Evolutionary conservation across 2,888 invertebrate species (phyloP), one percentile per base, ranked within the genome.

Genomic region (Trypoxylon attenuatum): DNA sequence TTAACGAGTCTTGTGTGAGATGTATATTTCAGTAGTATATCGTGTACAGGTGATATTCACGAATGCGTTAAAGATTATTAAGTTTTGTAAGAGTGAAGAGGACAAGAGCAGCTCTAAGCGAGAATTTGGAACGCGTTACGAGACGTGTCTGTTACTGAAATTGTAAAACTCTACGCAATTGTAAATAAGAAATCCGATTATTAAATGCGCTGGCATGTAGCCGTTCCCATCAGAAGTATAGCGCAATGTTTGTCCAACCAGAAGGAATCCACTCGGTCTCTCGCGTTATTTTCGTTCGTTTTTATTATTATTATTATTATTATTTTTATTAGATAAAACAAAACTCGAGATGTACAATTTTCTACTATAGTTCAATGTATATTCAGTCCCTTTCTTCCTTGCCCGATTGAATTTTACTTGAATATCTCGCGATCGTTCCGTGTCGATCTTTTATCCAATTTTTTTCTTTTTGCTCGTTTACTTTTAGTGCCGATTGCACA

Each of bases 151-250:
- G 41, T 65, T 41, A 58, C 51, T 53, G 38, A 70, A 65, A 71
- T 70, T 71, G 71, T 79, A 72, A 75, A 77, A 67, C 69, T 72
- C 66, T 72, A 77, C 63, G 66, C 66, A 76, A 81, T 81, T 82
- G 82, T 82, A 82, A 47, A 82, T 82, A 82, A 73, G 64, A 69
- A 72, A 69, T 77, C 58, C 65, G 46, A 69, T 67, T 43, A 73
- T 73, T 63, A 67, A 66, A 71, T 55, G 62, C 38, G 60, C 64
- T 54, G 51, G 69, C 58, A 51, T 62, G 38, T 15, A 29, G 55
- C 56, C 45, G 64, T 65, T 71, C 53, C 52, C 33, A 59, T 47
- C 41, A 57, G 46, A 60, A 25, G 45, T 39, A 72, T 49, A 63
- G 69, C 59, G 46, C 50, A 67, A 54, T 69, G 55, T 41, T 6